Evolutionary conservation across 2,797 vertebrate genomes (phyloP), one percentile per base, ranked within the genome.

Genomic region (Coendou prehensilis): DNA sequence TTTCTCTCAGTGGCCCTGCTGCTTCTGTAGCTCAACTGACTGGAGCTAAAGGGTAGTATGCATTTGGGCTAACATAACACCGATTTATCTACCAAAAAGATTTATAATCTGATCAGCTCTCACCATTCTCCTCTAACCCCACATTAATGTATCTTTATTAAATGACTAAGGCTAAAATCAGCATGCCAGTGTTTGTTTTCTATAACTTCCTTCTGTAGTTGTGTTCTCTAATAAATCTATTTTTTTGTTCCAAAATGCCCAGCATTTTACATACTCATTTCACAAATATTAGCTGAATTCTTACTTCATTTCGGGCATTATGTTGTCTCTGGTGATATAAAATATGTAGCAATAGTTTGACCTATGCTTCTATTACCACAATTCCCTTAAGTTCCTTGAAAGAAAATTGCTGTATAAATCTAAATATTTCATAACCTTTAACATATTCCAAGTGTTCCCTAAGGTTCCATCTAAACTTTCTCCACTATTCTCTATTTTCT

Each of bases 381-480:
- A 85, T 84, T 59, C 33, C 30, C 15, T 83, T 85, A 92, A 80
- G n/a, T 85, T 94, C 14, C n/a, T 64, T 82, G 26, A 75, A 85
- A 88, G 30, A 89, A 95, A 97, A 69, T 41, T 93, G 52, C 41
- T 80, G 54, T 67, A 50, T 86, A 80, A 80, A 83, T 87, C 22
- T 76, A 89, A 92, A 90, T 93, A 92, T 95, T 88, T 93, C 71
- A 94, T 1, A 71, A 56, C 22, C 9, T 54, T 76, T 96, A 64
- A n/a, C 33, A 79, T 79, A 88, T 10, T 71, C 28, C 57, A 86
- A 88, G 30, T 83, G 37, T 94, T 61, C 69, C 33, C 84, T 57
- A 54, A 33, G 10, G 3, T 80, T 89, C 14, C 41, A 89, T 73
- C 9, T 73, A 78, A 92, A 75, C 33, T 87, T 67, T 1, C 11